These are phyloP conservation scores for Oxygymnocypris stewartii DNA, from an alignment of 2,113 vertebrate species.

Conservation along the genomic window DNA sequence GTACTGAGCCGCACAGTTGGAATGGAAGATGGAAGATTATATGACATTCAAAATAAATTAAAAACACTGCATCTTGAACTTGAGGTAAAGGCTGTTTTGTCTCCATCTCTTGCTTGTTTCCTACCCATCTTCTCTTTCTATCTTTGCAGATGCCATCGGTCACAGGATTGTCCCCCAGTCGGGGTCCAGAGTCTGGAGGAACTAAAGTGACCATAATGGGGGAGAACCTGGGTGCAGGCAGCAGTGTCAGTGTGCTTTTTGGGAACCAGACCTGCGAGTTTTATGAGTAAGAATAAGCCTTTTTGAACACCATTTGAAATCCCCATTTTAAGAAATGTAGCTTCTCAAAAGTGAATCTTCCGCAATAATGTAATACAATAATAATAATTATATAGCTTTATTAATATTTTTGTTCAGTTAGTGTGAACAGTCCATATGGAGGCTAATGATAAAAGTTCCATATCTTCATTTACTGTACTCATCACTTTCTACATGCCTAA, in stretches of 20 bases:
- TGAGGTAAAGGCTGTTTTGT: neutral
- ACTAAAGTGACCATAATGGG: slow-evolving; percentile 94
- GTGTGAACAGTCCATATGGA: neutral
- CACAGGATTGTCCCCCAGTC: slow-evolving; percentile 83
- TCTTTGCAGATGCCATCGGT: slow-evolving; percentile 82
- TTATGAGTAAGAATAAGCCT: slow-evolving; percentile 80
- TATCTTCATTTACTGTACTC: neutral
- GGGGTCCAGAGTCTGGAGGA: slow-evolving; percentile 93
- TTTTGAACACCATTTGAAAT: neutral
- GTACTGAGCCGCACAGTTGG: neutral
- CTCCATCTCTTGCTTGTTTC: neutral
- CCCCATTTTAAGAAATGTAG: neutral
- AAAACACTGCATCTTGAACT: neutral
- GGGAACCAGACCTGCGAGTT: slow-evolving; percentile 97
- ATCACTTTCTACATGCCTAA: neutral
- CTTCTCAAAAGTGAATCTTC: neutral
- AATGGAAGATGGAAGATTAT: too few species aligned
- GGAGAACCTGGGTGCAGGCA: slow-evolving; percentile 89
- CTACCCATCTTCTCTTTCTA: slow-evolving; percentile 14
- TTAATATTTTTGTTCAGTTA: neutral
- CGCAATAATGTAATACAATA: neutral
- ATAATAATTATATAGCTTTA: neutral
- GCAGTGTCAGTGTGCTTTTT: slow-evolving; percentile 85
- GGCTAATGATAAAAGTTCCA: neutral
- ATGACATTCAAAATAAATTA: too few species aligned